These are phyloP conservation scores for Oikopleura dioica DNA, from an alignment of 23 tunicate genomes.

Conservation along the genomic window DNA sequence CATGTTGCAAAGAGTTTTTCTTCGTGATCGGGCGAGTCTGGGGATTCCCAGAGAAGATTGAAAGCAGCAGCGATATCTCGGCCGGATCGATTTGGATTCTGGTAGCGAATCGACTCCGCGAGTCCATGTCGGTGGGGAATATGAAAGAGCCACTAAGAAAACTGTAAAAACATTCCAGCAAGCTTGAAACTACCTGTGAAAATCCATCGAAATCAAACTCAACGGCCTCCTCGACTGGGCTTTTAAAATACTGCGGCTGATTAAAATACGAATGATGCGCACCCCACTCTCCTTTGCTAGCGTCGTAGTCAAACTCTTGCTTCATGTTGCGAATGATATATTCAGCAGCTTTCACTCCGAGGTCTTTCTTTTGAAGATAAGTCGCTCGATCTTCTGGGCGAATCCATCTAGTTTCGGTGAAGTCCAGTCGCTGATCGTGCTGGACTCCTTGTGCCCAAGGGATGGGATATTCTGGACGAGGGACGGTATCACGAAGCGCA, in stretches of 20 bases:
- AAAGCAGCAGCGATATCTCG: no score
- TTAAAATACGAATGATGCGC: neutral
- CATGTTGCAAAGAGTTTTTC: no score
- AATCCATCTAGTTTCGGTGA: slow-evolving; percentile 3
- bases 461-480: neutral
- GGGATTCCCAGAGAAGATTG: no score
- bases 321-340: neutral
- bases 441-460: slow-evolving; percentile 11
- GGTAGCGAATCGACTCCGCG: neutral
- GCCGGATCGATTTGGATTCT: neutral
- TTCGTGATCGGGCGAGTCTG: no score
- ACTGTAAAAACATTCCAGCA: neutral
- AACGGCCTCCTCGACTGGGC: neutral
- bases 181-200: no score
- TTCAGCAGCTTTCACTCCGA: neutral
- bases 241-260: neutral
- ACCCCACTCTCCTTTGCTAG: slow-evolving; percentile 7
- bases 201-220: no score
- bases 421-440: slow-evolving; percentile 10
- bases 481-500: neutral
- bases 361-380: neutral
- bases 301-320: neutral
- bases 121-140: neutral
- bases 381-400: neutral
- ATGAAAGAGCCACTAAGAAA: neutral